Percentiles rank a stretch among this genome's conserved stretches.
Evolutionary conservation across 2,113 vertebrate genomes (phyloP).

Genomic region (Thunnus thynnus): DNA sequence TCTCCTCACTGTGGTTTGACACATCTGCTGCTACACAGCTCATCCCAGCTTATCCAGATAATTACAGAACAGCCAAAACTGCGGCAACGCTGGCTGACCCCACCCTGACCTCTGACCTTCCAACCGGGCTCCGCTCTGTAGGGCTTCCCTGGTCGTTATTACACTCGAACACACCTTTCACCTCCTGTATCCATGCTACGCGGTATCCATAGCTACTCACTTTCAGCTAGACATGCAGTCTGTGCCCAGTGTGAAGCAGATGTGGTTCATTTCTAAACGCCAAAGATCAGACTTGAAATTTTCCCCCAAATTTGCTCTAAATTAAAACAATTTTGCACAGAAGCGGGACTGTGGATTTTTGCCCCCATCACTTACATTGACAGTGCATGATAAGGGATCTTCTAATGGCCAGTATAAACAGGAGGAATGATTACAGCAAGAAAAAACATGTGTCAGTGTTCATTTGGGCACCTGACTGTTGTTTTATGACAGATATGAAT

Average conservation of each 20-base stretch:
- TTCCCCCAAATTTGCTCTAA: neutral
- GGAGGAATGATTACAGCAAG: too few relatives aligned
- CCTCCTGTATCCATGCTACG: slow-evolving; percentile 3
- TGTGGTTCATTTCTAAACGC: neutral
- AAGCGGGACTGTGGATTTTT: too few relatives aligned
- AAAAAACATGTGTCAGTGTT: too few relatives aligned
- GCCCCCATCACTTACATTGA: too few relatives aligned
- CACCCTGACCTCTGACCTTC: slow-evolving; percentile 40
- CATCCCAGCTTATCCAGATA: slow-evolving; percentile 35
- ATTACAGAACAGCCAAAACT: slow-evolving; percentile 54
- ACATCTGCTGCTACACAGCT: slow-evolving; percentile 51
- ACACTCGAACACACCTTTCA: slow-evolving; percentile 25
- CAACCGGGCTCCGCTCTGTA: slow-evolving; percentile 16
- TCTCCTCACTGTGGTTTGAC: slow-evolving; percentile 36
- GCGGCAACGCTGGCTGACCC: slow-evolving; percentile 39
- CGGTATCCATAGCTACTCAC: slow-evolving; percentile 33
- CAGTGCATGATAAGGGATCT: too few relatives aligned
- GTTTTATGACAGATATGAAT: too few relatives aligned
- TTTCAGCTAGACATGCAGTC: neutral
- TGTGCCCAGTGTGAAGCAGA: neutral
- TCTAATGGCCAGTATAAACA: too few relatives aligned
- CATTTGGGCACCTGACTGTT: too few relatives aligned
- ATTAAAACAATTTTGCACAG: too few relatives aligned
- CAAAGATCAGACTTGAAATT: neutral
- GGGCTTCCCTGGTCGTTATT: slow-evolving; percentile 2